Evolutionary conservation across 2,888 invertebrate species (phyloP).

Genomic region (Dicroscelio sp.): DNA sequence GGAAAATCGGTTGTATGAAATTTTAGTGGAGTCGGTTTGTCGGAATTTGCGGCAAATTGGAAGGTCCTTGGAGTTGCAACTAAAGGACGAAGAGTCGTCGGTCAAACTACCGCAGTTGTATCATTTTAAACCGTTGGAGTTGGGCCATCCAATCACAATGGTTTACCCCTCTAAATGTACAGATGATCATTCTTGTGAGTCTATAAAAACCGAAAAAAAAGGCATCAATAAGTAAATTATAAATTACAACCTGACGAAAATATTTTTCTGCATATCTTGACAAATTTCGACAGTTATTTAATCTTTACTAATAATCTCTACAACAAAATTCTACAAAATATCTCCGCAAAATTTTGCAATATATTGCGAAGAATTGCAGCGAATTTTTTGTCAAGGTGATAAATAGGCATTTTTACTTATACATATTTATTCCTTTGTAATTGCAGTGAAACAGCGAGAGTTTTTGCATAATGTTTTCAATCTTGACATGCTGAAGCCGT

Average conservation of each 20-base stretch:
- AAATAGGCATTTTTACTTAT: too few species aligned
- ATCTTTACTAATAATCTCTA: too few species aligned
- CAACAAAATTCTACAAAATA: too few species aligned
- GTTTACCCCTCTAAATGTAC: conserved; percentile 94
- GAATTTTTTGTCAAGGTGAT: too few species aligned
- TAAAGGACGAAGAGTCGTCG: conserved; percentile 92
- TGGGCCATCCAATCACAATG: conserved; percentile 95
- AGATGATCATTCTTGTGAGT: conserved; percentile 94
- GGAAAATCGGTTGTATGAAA: conserved; percentile 94
- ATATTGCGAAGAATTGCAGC: too few species aligned
- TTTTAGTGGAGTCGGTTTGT: conserved; percentile 95
- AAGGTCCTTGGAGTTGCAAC: conserved; percentile 93
- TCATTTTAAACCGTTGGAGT: conserved; percentile 95
- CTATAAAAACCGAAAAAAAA: too few species aligned
- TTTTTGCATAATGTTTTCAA: conserved; percentile 95
- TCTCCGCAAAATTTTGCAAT: too few species aligned
- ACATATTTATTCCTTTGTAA: too few species aligned
- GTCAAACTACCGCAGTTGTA: conserved; percentile 93
- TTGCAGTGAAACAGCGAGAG: conserved; percentile 93
- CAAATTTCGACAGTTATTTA: too few species aligned
- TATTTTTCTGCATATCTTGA: too few species aligned
- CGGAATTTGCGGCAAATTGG: conserved; percentile 94
- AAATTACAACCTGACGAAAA: too few species aligned
- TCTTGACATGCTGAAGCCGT: conserved; percentile 94
- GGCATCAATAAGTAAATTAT: too few species aligned